Conservation (phyloP, 2,113 vertebrate genomes). For the Apodemus speciosus region DNA sequence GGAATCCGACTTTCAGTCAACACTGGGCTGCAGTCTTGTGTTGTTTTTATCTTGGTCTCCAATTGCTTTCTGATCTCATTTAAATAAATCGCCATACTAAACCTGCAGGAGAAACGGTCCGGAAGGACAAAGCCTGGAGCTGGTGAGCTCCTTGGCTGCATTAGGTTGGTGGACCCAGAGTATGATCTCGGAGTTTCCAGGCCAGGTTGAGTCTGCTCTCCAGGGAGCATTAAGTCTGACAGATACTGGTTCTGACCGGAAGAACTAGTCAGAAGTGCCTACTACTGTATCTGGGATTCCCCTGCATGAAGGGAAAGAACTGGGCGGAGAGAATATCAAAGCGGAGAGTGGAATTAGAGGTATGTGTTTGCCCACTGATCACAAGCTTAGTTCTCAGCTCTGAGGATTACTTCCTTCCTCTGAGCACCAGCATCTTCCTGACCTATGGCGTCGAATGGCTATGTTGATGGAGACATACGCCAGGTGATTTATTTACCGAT, state of each 20-base stretch:
- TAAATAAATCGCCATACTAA: background rate
- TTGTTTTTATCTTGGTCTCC: constrained; percentile 12
- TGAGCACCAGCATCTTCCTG: background rate
- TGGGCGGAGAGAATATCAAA: background rate
- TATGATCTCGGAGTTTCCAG: background rate
- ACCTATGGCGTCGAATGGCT: no score
- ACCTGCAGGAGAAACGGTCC: background rate
- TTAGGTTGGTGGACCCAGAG: no score
- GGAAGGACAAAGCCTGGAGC: no score
- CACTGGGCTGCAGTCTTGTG: background rate
- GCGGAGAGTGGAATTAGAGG: no score
- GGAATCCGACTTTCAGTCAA: background rate
- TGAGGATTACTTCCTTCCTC: background rate
- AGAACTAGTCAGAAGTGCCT: background rate
- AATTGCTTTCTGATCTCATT: background rate
- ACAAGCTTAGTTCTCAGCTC: no score
- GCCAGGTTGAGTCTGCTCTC: background rate
- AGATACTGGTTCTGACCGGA: background rate
- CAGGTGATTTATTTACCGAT: background rate
- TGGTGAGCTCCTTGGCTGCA: no score
- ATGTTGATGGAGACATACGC: no score
- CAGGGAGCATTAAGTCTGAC: background rate
- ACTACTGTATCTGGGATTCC: background rate
- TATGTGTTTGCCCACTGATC: rapidly evolving
- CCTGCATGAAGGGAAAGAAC: background rate